Evolutionary conservation across 1,140 invertebrate species (phyloP), one percentile per base, ranked within the genome.

Genomic region (Drosophila eugracilis): DNA sequence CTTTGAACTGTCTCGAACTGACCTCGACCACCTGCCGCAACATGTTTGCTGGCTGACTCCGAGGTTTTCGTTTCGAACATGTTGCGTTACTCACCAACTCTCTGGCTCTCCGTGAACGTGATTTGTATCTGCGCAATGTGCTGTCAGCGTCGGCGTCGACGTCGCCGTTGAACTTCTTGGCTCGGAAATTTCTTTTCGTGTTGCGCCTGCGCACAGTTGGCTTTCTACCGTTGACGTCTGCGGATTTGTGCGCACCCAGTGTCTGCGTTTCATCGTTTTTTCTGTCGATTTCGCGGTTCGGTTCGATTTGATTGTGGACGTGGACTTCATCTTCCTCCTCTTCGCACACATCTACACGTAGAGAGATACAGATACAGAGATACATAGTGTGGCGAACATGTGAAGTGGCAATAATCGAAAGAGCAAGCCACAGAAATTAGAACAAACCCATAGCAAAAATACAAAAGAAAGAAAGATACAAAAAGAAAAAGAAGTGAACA

Each of bases 191-290:
- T 85, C 81, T 85, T 85, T 85, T 85, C 77, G 70, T 84, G 60
- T 76, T 78, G 89, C 89, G 89, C 89, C 89, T 88, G 89, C 89
- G 89, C 89, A 91, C 89, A 91, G 89, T 91, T 89, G 85, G 89
- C 85, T 91, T 90, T 91, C 89, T 91, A 91, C 85, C 89, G 75
- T 90, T 76, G 81, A 80, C 81, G 89, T 90, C 86, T 91, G 76
- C 89, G 89, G 89, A 90, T 89, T 90, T 89, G 89, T 91, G 78
- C 70, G 80, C 80, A 60, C 24, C 37, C 45, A n/a, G 34, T 58
- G 75, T 78, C 58, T 74, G 30, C 45, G 66, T 65, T 32, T 62
- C 58, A 49, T 52, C 58, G 59, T 74, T 57, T 50, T 26, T n/a
- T n/a, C n/a, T n/a, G n/a, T n/a, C n/a, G n/a, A n/a, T 57, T 71